Conservation (phyloP, 2,113 vertebrate genomes). For the Eulacestoma nigropectus region DNA sequence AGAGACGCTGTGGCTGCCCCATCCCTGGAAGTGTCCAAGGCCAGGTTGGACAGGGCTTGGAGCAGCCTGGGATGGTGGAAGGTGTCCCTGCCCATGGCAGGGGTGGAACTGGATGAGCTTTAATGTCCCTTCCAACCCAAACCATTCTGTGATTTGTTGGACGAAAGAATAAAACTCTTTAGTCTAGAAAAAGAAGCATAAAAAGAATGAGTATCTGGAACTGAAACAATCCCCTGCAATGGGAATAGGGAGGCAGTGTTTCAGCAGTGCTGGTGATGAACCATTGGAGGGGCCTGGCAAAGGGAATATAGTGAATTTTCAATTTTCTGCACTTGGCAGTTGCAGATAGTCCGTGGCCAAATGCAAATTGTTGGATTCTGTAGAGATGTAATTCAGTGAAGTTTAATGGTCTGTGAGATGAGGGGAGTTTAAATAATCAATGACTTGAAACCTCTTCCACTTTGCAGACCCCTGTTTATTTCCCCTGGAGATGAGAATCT, state of each 20-base stretch:
- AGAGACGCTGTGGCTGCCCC: neutral
- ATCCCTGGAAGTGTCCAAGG: neutral
- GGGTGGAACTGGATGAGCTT: neutral
- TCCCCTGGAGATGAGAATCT: neutral
- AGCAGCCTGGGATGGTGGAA: neutral
- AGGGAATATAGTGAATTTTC: neutral
- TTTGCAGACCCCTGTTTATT: slow-evolving; percentile 28
- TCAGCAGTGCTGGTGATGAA: neutral
- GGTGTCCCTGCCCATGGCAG: neutral
- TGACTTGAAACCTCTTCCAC: neutral
- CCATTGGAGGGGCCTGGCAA: neutral
- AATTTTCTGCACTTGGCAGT: neutral
- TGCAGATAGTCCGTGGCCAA: neutral
- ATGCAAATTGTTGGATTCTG: neutral
- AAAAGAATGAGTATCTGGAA: neutral
- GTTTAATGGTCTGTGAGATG: slow-evolving; percentile 29
- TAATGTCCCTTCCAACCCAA: neutral
- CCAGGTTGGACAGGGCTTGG: accelerated
- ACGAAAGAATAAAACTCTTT: neutral
- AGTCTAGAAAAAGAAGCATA: neutral
- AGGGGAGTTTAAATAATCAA: slow-evolving; percentile 6
- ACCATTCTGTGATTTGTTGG: neutral
- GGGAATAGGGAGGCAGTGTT: neutral
- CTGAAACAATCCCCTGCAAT: neutral
- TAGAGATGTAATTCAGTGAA: slow-evolving; percentile 4